phyloP scores from a whole-genome alignment of 1,140 invertebrate genomes.

The Meloidogyne exigua region DNA sequence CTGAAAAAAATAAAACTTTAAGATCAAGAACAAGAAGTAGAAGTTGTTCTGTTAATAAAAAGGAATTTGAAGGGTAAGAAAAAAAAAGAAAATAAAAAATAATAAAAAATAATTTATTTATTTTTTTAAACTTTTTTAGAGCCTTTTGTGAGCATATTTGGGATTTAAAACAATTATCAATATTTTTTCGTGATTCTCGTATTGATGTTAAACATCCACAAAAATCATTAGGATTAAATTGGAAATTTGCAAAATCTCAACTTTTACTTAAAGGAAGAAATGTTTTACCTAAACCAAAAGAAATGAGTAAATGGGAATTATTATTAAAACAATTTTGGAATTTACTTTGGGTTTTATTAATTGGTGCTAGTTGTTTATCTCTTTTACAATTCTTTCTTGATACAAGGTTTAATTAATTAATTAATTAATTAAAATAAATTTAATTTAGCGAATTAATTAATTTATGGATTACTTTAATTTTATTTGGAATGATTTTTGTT shows the following conservation, averaged over 20 bases:
- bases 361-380: constrained; percentile 34
- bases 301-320: constrained; percentile 36
- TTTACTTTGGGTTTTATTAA: constrained; percentile 38
- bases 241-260: constrained; percentile 10
- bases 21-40: not conserved
- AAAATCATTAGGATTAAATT: constrained; percentile 17
- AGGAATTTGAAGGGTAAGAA: not conserved
- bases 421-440: not conserved
- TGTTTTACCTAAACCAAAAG: constrained; percentile 36
- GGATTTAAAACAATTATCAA: constrained; percentile 26
- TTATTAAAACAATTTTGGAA: constrained; percentile 38
- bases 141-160: constrained; percentile 38
- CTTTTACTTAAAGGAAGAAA: constrained; percentile 24
- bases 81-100: not conserved
- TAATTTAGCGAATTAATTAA: constrained; percentile 33
- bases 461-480: constrained; percentile 45
- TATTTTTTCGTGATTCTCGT: constrained; percentile 27
- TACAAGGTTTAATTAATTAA: not conserved
- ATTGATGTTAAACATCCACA: constrained; percentile 28
- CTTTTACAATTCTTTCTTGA: constrained; percentile 39
- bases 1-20: not conserved
- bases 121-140: constrained; percentile 19
- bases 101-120: not conserved
- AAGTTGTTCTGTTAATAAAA: constrained; percentile 5
- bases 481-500: constrained; percentile 45